A percentile compares a stretch with the other conserved stretches of the same genome.
phyloP scores from a whole-genome alignment of 1,140 invertebrate species.

The Nixonia krombeini region DNA sequence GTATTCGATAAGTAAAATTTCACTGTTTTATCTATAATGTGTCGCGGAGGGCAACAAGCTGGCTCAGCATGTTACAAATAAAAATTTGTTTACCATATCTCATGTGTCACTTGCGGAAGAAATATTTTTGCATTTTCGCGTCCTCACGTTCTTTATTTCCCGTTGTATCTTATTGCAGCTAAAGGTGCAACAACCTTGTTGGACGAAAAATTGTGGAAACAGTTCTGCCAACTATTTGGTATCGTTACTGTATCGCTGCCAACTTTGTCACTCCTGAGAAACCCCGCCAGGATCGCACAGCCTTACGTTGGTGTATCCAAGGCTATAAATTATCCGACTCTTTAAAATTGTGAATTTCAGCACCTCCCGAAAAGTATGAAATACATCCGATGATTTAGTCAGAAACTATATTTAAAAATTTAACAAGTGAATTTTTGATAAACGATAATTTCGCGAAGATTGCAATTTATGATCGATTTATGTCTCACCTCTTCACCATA shows the following conservation, averaged over 20 bases:
- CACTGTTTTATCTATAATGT: too few relatives aligned
- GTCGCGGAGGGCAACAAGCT: too few relatives aligned
- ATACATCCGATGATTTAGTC: constrained; percentile 16
- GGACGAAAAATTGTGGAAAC: neutral
- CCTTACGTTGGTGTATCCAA: constrained; percentile 29
- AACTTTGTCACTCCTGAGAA: constrained; percentile 41
- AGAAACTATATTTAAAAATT: constrained; percentile 11
- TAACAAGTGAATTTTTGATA: too few relatives aligned
- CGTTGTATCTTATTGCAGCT: constrained; percentile 39
- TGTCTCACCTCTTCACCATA: too few relatives aligned
- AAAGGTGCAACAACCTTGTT: constrained; percentile 8
- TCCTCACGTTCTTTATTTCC: constrained; percentile 8
- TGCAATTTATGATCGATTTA: too few relatives aligned
- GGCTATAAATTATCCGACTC: constrained; percentile 35
- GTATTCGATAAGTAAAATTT: too few relatives aligned
- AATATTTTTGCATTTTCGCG: constrained; percentile 33
- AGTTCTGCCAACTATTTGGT: constrained; percentile 23
- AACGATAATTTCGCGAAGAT: too few relatives aligned
- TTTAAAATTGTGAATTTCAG: constrained; percentile 37
- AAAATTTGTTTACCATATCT: too few relatives aligned
- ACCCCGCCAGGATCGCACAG: constrained; percentile 23
- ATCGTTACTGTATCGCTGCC: constrained; percentile 41
- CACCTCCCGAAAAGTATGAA: constrained; percentile 10
- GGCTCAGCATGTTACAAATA: too few relatives aligned
- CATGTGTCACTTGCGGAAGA: constrained; percentile 26